These are phyloP conservation scores for Steatornis caripensis DNA, from an alignment of 2,113 vertebrate species.

Conservation along the genomic window DNA sequence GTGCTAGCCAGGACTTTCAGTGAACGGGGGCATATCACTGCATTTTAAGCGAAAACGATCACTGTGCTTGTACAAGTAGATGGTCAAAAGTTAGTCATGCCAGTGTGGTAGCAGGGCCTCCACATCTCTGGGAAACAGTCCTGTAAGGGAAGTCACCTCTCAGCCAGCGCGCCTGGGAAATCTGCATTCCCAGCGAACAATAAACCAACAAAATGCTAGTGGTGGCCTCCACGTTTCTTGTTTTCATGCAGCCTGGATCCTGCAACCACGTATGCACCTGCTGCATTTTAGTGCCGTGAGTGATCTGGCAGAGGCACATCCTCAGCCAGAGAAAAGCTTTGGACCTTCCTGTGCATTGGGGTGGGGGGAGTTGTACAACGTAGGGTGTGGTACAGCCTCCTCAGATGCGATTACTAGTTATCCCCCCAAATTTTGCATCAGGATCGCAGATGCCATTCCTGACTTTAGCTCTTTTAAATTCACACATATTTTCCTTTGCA, in stretches of 20 bases:
- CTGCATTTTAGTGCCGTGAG: rapidly evolving
- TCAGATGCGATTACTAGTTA: not conserved
- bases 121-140: not conserved
- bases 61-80: not conserved
- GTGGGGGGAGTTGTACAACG: rapidly evolving
- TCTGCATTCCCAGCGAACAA: not conserved
- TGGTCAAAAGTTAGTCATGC: rapidly evolving
- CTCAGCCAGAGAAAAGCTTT: not conserved
- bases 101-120: not conserved
- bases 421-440: not conserved
- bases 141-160: no score
- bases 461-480: not conserved
- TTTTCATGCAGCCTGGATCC: not conserved
- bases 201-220: rapidly evolving
- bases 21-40: rapidly evolving
- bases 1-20: not conserved
- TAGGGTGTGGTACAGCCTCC: not conserved
- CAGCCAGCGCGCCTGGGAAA: not conserved
- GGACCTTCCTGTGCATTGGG: rapidly evolving
- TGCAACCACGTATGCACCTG: not conserved
- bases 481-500: not conserved
- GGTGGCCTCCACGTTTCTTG: no score
- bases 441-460: not conserved
- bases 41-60: not conserved
- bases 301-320: not conserved